A percentile compares a stretch with the other conserved stretches of the same genome.
Conservation (phyloP, 1,140 invertebrate species). For the Macrosteles quadrilineatus region DNA sequence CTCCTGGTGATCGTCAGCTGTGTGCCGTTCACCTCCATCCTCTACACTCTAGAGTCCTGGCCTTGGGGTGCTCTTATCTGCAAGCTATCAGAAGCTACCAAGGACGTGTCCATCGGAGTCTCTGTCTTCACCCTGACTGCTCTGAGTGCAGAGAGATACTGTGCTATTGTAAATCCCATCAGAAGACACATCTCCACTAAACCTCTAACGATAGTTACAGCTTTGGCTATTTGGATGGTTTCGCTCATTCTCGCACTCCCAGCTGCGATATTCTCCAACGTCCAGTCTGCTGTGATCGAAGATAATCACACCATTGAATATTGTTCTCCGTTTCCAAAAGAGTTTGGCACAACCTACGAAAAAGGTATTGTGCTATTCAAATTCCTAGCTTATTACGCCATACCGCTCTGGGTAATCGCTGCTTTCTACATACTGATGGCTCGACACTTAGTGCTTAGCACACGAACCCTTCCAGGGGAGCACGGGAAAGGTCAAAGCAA, state of each 20-base stretch:
- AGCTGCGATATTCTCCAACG: constrained; percentile 72
- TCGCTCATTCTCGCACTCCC: constrained; percentile 77
- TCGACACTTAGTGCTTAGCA: constrained; percentile 73
- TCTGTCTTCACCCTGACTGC: constrained; percentile 91
- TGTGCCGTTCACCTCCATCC: constrained; percentile 82
- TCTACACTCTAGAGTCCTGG: constrained; percentile 86
- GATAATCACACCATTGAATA: constrained; percentile 59
- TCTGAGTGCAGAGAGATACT: constrained; percentile 85
- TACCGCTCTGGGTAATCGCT: constrained; percentile 80
- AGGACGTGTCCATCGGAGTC: constrained; percentile 89
- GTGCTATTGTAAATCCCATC: constrained; percentile 87
- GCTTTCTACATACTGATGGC: constrained; percentile 89
- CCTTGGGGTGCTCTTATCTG: constrained; percentile 81
- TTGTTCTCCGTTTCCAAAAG: constrained; percentile 66
- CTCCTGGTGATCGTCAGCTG: constrained; percentile 78
- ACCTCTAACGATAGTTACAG: constrained; percentile 54
- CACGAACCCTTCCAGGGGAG: constrained; percentile 76
- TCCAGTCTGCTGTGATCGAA: constrained; percentile 53
- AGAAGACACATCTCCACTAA: constrained; percentile 59
- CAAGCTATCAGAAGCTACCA: constrained; percentile 82
- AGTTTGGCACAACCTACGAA: constrained; percentile 53
- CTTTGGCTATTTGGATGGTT: constrained; percentile 84
- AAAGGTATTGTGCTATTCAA: constrained; percentile 58
- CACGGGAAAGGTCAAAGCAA: constrained; percentile 54
- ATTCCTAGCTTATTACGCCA: constrained; percentile 78